phyloP scores from a whole-genome alignment of 1,140 invertebrate species.

The Heliconius hewitsoni region DNA sequence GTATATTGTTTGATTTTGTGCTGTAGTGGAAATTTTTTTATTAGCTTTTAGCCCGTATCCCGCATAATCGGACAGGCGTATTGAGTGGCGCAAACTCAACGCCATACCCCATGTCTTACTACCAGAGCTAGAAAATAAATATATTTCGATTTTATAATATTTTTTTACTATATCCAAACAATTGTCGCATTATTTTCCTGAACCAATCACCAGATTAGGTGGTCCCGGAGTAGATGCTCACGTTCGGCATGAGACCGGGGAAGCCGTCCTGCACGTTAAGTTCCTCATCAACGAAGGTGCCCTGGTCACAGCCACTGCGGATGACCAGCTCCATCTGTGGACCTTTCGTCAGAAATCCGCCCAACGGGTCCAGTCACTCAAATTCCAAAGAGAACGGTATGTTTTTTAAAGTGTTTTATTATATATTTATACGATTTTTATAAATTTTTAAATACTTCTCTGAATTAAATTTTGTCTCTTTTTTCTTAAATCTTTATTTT shows the following conservation, averaged over 20 bases:
- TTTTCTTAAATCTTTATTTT: not conserved
- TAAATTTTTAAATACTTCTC: not conserved
- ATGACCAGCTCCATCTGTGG: slow-evolving; percentile 98
- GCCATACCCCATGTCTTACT: too few species aligned
- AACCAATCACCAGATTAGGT: slow-evolving; percentile 87
- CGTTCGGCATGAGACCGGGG: slow-evolving; percentile 89
- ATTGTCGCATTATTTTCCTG: slow-evolving; percentile 47
- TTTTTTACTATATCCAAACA: not conserved
- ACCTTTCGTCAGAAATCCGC: slow-evolving; percentile 97
- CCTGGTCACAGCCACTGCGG: slow-evolving; percentile 95
- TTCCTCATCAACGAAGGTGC: slow-evolving; percentile 98
- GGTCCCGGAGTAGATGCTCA: slow-evolving; percentile 97
- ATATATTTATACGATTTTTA: not conserved
- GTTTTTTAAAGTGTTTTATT: slow-evolving; percentile 40
- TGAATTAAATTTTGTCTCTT: not conserved
- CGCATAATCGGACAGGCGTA: too few species aligned
- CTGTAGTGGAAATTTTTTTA: too few species aligned
- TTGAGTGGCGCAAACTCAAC: too few species aligned
- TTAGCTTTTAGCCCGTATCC: too few species aligned
- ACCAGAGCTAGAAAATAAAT: too few species aligned
- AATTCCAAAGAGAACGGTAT: slow-evolving; percentile 98
- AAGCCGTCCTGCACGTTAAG: slow-evolving; percentile 93
- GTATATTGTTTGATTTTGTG: too few species aligned
- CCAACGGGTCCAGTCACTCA: slow-evolving; percentile 96
- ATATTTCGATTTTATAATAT: not conserved